Evolutionary conservation across 2,888 invertebrate genomes (phyloP).

Genomic region (Slavum lentiscoides): DNA sequence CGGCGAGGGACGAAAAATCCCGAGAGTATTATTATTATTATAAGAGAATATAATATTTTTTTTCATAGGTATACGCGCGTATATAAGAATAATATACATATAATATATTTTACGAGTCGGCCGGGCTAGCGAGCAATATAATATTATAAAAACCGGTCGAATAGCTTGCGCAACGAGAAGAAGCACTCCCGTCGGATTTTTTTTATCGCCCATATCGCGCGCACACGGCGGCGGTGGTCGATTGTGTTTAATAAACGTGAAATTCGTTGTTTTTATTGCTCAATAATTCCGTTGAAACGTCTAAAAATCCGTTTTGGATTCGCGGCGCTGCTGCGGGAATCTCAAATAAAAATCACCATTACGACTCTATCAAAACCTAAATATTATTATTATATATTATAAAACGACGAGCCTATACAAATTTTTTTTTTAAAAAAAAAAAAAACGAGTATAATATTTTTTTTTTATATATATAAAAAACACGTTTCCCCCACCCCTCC

Average conservation of each 20-base stretch:
- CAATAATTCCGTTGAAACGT: slow-evolving; percentile 40
- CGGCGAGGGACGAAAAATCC: slow-evolving; percentile 7
- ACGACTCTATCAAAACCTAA: too few relatives aligned
- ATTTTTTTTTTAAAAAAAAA: too few relatives aligned
- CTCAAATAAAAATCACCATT: not conserved
- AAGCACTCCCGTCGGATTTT: slow-evolving; percentile 12
- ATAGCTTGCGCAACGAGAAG: slow-evolving; percentile 31
- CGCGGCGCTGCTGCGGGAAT: too few relatives aligned
- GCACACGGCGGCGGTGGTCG: not conserved
- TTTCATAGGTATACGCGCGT: not conserved
- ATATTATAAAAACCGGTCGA: slow-evolving; percentile 51
- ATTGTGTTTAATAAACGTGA: slow-evolving; percentile 26
- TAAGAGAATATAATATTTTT: not conserved
- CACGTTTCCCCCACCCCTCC: too few relatives aligned
- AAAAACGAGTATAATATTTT: too few relatives aligned
- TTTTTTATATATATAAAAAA: too few relatives aligned
- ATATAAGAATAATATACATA: not conserved
- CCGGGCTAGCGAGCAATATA: not conserved
- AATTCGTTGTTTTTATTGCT: slow-evolving; percentile 46
- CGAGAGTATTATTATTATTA: not conserved
- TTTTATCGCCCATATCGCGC: slow-evolving; percentile 32
- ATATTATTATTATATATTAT: too few relatives aligned
- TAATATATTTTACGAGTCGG: slow-evolving; percentile 17
- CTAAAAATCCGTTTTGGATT: slow-evolving; percentile 3
- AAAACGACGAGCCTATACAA: too few relatives aligned